Evolutionary conservation across 2,113 vertebrate genomes (phyloP).

Genomic region (Azemiops feae): DNA sequence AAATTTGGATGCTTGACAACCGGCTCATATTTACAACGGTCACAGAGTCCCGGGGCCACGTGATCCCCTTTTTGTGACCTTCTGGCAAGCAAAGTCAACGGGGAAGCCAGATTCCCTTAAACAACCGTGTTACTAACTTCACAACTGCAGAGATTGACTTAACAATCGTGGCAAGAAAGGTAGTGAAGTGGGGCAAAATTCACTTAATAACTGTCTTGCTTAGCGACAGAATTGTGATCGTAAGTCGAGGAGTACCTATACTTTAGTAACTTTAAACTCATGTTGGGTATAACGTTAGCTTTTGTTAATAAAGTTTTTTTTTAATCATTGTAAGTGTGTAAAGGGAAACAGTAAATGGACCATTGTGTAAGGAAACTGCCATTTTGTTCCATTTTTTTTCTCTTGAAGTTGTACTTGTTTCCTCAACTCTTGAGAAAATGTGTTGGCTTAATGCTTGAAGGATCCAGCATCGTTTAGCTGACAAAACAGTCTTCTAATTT

Average conservation of each 20-base stretch:
- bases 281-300: neutral
- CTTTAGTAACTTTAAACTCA: neutral
- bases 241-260: too few relatives aligned
- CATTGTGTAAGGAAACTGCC: conserved; percentile 21
- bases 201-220: neutral
- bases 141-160: too few relatives aligned
- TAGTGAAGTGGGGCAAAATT: neutral
- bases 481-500: conserved; percentile 62
- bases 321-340: conserved; percentile 31
- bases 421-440: conserved; percentile 25
- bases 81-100: too few relatives aligned
- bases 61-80: too few relatives aligned
- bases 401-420: conserved; percentile 14
- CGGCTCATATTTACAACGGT: too few relatives aligned
- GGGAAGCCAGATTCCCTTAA: too few relatives aligned
- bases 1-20: too few relatives aligned
- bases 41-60: too few relatives aligned
- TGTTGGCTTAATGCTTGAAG: conserved; percentile 47
- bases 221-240: neutral
- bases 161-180: neutral
- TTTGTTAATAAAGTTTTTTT: conserved; percentile 25
- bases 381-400: neutral
- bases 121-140: too few relatives aligned
- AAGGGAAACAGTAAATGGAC: conserved; percentile 50
- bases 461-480: conserved; percentile 51